These are phyloP conservation scores for Trialeurodes vaporariorum DNA, from an alignment of 1,140 invertebrate species.

Conservation along the genomic window DNA sequence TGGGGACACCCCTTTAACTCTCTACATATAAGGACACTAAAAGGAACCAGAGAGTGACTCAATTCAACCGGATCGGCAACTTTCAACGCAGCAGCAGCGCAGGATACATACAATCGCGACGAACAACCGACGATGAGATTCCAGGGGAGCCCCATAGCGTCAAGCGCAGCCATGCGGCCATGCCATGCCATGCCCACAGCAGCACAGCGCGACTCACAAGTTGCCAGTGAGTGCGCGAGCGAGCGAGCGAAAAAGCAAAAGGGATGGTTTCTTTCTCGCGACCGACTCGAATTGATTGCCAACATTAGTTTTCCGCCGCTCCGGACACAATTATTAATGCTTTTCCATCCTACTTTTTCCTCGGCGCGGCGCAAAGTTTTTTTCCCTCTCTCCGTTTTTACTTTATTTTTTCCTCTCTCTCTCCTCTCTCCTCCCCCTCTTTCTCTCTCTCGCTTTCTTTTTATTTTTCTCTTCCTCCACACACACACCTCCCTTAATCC, in stretches of 20 bases:
- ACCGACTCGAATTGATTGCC: slow-evolving; percentile 6
- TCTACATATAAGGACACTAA: no score
- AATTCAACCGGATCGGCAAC: no score
- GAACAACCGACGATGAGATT: no score
- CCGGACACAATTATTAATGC: neutral
- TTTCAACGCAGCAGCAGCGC: no score
- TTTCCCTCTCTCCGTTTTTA: neutral
- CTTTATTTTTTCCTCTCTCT: slow-evolving; percentile 5
- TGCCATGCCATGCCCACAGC: no score
- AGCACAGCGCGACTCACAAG: no score
- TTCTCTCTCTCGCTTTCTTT: no score
- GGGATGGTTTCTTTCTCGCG: slow-evolving; percentile 2
- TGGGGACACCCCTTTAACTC: no score
- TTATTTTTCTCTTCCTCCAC: neutral
- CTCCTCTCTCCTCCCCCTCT: slow-evolving; percentile 14
- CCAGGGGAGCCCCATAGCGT: no score
- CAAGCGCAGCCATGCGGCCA: no score
- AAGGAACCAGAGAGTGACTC: no score
- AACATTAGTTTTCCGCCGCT: neutral
- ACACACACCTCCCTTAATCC: slow-evolving; percentile 9
- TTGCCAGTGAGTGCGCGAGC: neutral
- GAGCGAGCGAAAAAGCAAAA: slow-evolving; percentile 1
- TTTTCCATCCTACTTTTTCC: slow-evolving; percentile 5
- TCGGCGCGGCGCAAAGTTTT: neutral
- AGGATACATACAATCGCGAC: no score